A percentile compares a stretch with the other conserved stretches of the same genome.
phyloP scores from a whole-genome alignment of 2,113 vertebrate genomes.

The Tychaedon coryphoeus region DNA sequence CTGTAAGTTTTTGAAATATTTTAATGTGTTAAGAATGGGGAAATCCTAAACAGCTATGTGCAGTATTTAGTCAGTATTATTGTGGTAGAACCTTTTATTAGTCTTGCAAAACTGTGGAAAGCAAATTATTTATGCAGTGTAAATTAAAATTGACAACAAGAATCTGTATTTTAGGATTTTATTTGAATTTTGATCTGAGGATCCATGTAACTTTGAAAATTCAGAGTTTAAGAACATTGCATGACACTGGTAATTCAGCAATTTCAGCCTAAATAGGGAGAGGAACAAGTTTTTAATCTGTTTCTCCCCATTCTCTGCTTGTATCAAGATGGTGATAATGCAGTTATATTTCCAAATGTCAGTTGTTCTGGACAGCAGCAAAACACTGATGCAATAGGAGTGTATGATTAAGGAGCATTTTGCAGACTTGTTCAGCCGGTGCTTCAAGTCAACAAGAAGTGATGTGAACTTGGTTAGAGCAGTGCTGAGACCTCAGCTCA shows the following conservation, averaged over 20 bases:
- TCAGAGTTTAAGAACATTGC: neutral
- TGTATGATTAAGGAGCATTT: neutral
- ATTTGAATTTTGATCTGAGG: neutral
- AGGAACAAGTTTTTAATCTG: neutral
- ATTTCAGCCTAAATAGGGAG: neutral
- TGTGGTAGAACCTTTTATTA: neutral
- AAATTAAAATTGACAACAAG: neutral
- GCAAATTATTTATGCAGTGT: neutral
- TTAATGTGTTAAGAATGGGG: neutral
- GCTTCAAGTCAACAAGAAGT: neutral
- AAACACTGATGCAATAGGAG: neutral
- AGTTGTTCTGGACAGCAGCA: neutral
- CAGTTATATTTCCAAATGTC: neutral
- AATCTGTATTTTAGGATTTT: neutral
- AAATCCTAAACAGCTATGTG: neutral
- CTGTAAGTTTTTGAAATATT: neutral
- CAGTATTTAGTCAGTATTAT: neutral
- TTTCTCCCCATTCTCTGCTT: neutral
- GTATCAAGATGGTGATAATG: neutral
- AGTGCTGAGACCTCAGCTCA: neutral
- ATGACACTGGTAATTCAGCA: neutral
- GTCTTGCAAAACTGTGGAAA: neutral
- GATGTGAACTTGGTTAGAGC: neutral
- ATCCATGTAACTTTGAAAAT: neutral
- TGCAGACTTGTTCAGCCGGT: constrained; percentile 29